phyloP scores from a whole-genome alignment of 2,113 vertebrate genomes.

The Glaucidium brasilianum region DNA sequence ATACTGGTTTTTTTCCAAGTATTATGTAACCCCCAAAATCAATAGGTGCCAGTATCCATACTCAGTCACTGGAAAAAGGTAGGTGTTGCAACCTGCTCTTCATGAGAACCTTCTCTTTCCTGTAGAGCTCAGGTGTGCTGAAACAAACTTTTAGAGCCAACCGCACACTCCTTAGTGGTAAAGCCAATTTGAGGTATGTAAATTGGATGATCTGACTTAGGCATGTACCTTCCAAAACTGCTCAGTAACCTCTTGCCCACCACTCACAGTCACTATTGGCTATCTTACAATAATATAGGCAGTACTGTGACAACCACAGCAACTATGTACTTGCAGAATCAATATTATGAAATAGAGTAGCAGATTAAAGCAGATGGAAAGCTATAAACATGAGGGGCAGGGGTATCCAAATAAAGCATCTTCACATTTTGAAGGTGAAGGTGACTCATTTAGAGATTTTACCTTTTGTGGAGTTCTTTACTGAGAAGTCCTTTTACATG shows the following conservation, averaged over 20 bases:
- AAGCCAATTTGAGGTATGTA: background rate
- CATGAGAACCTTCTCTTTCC: background rate
- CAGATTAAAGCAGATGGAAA: background rate
- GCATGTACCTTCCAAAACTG: background rate
- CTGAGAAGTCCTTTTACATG: background rate
- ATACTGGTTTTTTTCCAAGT: background rate
- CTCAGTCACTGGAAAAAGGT: background rate
- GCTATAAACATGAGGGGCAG: background rate
- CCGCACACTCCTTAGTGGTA: background rate
- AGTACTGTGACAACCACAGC: background rate
- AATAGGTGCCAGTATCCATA: background rate
- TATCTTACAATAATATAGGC: background rate
- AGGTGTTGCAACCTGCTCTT: background rate
- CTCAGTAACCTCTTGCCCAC: background rate
- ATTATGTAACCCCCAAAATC: background rate
- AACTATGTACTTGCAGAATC: background rate
- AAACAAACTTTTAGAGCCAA: background rate
- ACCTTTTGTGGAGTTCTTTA: background rate
- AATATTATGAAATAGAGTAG: background rate
- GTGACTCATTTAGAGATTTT: background rate
- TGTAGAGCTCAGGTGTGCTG: background rate
- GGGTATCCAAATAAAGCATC: background rate
- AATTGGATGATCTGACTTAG: background rate
- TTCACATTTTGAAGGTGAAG: conserved; percentile 9
- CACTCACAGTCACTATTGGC: background rate